Base-by-base conservation (phyloP, 2,888 invertebrate species). In the Platypus cylindrus region DNA sequence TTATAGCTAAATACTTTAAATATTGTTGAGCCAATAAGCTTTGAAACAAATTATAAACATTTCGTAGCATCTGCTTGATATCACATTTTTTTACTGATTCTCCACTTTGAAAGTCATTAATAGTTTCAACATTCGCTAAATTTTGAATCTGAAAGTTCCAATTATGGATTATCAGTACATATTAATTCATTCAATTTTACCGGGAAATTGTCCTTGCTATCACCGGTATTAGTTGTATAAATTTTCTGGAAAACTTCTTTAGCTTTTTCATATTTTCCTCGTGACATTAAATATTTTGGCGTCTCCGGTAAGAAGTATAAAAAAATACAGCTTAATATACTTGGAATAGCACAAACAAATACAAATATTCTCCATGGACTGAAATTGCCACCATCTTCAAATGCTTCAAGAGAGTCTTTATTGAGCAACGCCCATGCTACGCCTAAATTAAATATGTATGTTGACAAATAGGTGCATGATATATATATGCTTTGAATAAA, bases 341-440 rank as follows among this genome's bases (percentile, higher is more conserved):
- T 70, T 2, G 73, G 73, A 16, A 70, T 50, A 1, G 73, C 69
- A 42, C 75, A 75, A 2, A 76, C 64, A 0, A 71, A 66, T 16
- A 77, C 67, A 50, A 76, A 77, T 11, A 74, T 64, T 3, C 75
- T 56, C 77, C 77, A 77, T 0, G 75, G 71, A 2, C 65, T 70
- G 52, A 71, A 72, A 53, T 54, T 38, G 5, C 41, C 44, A 15
- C 45, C 38, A 29, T 43, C 34, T 11, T 32, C 32, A 27, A 70
- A 67, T 17, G 46, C 48, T 11, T 38, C 35, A 9, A 48, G 37
- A 9, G 49, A 32, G 4, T 48, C 45, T 35, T 48, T 46, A 30
- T 48, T 51, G 9, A 68, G 59, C 2, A 68, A 50, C 3, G 53
- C 40, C 67, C 67, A 68, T 0, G 67, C 67, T 26, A 67, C 41